Evolutionary conservation across 2,888 invertebrate species (phyloP), one percentile per base, ranked within the genome.

Genomic region (Dioctria linearis): DNA sequence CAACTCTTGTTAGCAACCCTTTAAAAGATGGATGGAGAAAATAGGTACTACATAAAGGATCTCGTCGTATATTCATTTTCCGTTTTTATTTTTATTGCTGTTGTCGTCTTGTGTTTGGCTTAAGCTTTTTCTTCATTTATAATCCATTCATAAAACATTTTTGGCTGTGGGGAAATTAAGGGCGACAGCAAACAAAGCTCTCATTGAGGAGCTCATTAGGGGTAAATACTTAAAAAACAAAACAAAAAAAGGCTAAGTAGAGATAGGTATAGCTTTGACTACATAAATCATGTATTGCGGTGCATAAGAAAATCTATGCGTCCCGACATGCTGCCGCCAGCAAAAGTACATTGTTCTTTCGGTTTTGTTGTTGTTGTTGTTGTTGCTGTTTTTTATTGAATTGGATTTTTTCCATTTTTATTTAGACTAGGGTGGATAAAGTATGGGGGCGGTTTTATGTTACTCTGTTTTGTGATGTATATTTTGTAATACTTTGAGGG

Each of bases 281-380:
- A 25, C 2, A 25, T 25, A 49, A 51, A 69, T 37, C 69, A 37
- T 51, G 51, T 69, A 39, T 69, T 51, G 4, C 25, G 25, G 25
- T n/a, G 5, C 39, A 69, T 51, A 51, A 51, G 51, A 40, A 39
- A 51, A 51, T 49, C 51, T 42, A 4, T 69, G 54, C 37, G 69
- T 51, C 69, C 49, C 69, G 69, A 69, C 69, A 69, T 69, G 39
- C 4, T 39, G 69, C 69, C 69, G 69, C 69, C 69, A 69, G 69
- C 39, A 25, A 69, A 40, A 65, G 40, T 65, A 37, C 40, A 65
- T 65, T 65, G 65, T 65, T 40, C 65, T 42, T 42, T 65, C 42
- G 65, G 25, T 25, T 25, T 25, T 25, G 25, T 25, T 25, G 25
- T 25, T 25, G 25, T 25, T 0, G 25, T 25, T 42, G 40, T 40